phyloP scores from a whole-genome alignment of 2,797 vertebrate genomes.

The Uromys caudimaculatus region DNA sequence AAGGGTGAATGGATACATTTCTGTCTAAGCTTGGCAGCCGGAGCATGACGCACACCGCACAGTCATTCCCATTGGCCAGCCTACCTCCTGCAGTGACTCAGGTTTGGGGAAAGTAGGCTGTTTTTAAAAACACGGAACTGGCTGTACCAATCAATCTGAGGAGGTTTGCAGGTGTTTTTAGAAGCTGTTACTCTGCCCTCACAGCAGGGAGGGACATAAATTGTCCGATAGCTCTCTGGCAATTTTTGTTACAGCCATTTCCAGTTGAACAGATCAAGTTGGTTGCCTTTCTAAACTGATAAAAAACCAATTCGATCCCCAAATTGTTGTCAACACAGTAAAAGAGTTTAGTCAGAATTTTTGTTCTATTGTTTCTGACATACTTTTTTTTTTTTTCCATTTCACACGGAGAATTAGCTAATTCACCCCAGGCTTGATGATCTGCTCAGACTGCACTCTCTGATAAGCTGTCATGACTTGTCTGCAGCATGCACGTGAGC shows the following conservation, averaged over 20 bases:
- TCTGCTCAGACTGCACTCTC: neutral
- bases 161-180: conserved; percentile 4
- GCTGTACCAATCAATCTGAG: neutral
- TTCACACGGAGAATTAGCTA: neutral
- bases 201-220: neutral
- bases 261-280: neutral
- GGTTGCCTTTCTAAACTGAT: conserved; percentile 16
- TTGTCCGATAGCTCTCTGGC: neutral
- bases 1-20: conserved; percentile 37
- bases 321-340: neutral
- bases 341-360: neutral
- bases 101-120: conserved; percentile 33
- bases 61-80: conserved; percentile 60
- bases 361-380: conserved; percentile 45
- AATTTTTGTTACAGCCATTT: neutral
- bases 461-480: neutral
- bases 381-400: neutral
- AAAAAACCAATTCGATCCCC: neutral
- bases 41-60: conserved; percentile 47
- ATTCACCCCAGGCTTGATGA: neutral
- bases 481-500: neutral
- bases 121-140: neutral
- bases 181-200: neutral
- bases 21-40: conserved; percentile 41
- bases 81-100: conserved; percentile 38